Base-by-base conservation (phyloP, 2,888 invertebrate genomes). In the Nebria salina region DNA sequence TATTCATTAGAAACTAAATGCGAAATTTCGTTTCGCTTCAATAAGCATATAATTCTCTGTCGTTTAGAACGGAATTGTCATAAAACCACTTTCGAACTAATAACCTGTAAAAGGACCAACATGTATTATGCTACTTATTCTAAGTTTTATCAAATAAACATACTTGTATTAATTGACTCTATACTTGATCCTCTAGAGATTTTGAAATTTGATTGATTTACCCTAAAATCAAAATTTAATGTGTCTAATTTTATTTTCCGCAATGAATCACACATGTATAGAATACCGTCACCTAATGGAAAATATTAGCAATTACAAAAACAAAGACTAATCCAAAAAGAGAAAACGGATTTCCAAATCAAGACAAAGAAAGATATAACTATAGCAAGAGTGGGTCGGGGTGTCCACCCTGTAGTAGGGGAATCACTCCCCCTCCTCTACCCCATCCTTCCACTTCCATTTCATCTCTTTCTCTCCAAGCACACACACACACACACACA, bases 1-100 rank as follows among this genome's bases (percentile, higher is more conserved):
- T 83, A 85, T 86, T 87, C 87, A 87, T 87, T 87, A 87, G 86
- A 86, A 86, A 84, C 85, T 83, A 83, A 86, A 86, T 87, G 87
- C 86, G 86, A 86, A 86, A 87, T 87, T 87, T 87, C 84, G 87
- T 86, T 86, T 87, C 87, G 87, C 86, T 87, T 85, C 85, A 85
- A 82, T 84, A 85, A 84, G 73, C 83, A 72, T 79, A 54, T 13
- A 54, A 54, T 13, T 54, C 54, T 54, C 34, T 34, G 34, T 7
- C 4, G 6, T 54, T 13, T 13, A 54, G 54, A 13, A 54, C 54
- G 54, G 54, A 13, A 54, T 54, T 54, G 54, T 54, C 54, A 54
- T 54, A 54, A 54, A 54, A 54, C 8, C 34, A 11, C 54, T 54
- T 54, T 54, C 13, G 8, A 54, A 54, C 6, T 34, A 34, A 34